Percentiles rank a stretch among this genome's conserved stretches.
These are phyloP conservation scores for Leptobrachium ailaonicum DNA, from an alignment of 2,113 vertebrate species.

Conservation along the genomic window DNA sequence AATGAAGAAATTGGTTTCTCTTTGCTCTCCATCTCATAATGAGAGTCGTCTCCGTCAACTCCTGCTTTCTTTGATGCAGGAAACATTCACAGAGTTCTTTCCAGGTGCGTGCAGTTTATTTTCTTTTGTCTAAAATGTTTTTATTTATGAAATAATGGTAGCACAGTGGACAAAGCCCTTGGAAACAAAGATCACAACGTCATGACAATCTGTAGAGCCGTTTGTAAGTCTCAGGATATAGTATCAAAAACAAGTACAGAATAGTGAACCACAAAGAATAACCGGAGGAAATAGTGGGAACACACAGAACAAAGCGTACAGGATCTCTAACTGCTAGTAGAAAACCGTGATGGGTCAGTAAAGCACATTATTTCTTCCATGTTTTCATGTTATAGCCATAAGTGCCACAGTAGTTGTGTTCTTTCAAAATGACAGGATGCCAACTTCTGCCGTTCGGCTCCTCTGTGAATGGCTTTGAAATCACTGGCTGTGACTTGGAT, in stretches of 20 bases:
- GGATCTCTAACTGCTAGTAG: not conserved
- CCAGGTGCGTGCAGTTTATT: conserved; percentile 67
- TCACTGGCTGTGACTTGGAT: conserved; percentile 87
- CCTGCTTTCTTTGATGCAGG: conserved; percentile 81
- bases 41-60: conserved; percentile 76
- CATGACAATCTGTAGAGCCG: too few relatives aligned
- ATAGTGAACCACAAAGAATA: too few relatives aligned
- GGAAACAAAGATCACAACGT: too few relatives aligned
- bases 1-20: conserved; percentile 73
- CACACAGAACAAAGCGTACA: too few relatives aligned
- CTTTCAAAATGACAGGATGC: conserved; percentile 67
- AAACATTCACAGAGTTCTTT: conserved; percentile 87
- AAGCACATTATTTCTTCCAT: too few relatives aligned
- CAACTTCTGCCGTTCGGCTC: conserved; percentile 84
- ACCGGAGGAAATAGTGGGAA: too few relatives aligned
- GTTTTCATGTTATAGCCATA: not conserved
- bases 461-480: conserved; percentile 83
- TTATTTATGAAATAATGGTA: too few relatives aligned
- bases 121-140: not conserved
- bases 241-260: too few relatives aligned
- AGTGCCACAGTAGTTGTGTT: not conserved
- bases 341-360: not conserved
- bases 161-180: too few relatives aligned
- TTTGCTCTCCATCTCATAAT: conserved; percentile 76
- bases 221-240: too few relatives aligned